phyloP scores from a whole-genome alignment of 2,113 vertebrate species.

The Pithys albifrons region DNA sequence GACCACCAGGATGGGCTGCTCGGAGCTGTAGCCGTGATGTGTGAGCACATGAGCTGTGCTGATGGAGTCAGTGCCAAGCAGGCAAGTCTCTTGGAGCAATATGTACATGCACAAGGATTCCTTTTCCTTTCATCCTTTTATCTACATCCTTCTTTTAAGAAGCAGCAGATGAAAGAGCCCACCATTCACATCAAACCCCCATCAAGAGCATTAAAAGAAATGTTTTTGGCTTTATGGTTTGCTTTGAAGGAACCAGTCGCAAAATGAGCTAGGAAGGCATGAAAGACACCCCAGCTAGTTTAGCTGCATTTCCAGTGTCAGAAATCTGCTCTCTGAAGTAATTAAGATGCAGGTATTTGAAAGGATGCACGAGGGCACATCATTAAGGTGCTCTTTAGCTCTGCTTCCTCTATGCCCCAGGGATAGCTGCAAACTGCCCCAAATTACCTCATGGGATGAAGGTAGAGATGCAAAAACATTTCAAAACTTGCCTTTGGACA shows the following conservation, averaged over 20 bases:
- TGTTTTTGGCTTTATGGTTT: background rate
- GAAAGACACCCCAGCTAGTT: background rate
- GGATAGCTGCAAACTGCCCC: background rate
- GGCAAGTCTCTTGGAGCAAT: rapidly evolving
- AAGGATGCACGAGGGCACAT: background rate
- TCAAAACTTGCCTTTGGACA: background rate
- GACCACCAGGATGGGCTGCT: background rate
- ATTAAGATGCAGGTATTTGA: background rate
- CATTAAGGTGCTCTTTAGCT: background rate
- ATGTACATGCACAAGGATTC: rapidly evolving
- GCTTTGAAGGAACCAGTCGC: conserved; percentile 33
- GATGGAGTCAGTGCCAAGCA: background rate
- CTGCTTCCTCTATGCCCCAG: background rate
- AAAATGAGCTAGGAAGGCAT: background rate
- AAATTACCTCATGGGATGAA: background rate
- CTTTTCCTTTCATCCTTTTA: background rate
- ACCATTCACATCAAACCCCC: background rate
- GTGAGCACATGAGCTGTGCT: rapidly evolving
- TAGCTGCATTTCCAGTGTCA: background rate
- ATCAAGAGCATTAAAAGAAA: background rate
- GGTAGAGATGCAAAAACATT: background rate
- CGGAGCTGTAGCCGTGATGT: rapidly evolving
- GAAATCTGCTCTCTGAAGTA: background rate
- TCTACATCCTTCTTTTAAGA: background rate
- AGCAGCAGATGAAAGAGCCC: conserved; percentile 36